phyloP scores from a whole-genome alignment of 1,140 invertebrate genomes.

The Heliconius congener region DNA sequence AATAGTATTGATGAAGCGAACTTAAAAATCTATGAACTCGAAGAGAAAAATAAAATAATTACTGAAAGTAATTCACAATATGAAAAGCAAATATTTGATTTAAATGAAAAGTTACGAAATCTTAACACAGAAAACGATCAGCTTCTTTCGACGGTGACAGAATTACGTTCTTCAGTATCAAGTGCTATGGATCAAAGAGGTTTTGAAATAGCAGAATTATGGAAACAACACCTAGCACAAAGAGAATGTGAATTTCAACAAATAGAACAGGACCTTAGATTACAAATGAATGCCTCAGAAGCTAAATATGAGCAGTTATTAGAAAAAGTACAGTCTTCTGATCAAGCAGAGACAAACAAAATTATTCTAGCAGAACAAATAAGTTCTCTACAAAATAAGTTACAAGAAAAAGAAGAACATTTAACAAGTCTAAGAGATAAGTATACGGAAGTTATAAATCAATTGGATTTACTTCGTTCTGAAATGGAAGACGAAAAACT shows the following conservation, averaged over 20 bases:
- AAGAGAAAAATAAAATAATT: conserved; percentile 51
- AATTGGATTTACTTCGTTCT: conserved; percentile 72
- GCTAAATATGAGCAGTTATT: conserved; percentile 80
- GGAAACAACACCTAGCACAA: conserved; percentile 84
- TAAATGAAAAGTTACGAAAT: conserved; percentile 57
- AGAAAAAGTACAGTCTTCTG: conserved; percentile 69
- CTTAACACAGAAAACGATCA: conserved; percentile 73
- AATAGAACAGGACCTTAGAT: conserved; percentile 76
- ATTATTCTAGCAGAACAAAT: conserved; percentile 69
- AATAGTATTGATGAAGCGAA: conserved; percentile 53
- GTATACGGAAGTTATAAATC: conserved; percentile 67
- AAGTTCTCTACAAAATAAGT: conserved; percentile 67
- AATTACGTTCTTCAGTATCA: conserved; percentile 70
- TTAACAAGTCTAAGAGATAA: conserved; percentile 63
- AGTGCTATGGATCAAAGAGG: conserved; percentile 84
- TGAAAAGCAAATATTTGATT: conserved; percentile 52
- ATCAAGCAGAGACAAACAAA: conserved; percentile 80
- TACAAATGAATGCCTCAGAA: conserved; percentile 70
- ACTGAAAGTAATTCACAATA: conserved; percentile 43
- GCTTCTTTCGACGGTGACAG: conserved; percentile 68
- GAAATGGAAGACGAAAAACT: conserved; percentile 75
- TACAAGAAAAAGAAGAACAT: conserved; percentile 77
- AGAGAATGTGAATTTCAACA: conserved; percentile 83
- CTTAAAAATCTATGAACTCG: conserved; percentile 45
- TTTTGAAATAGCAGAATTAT: conserved; percentile 84